Evolutionary conservation across 2,888 invertebrate genomes (phyloP).

Genomic region (Beris morrisii): DNA sequence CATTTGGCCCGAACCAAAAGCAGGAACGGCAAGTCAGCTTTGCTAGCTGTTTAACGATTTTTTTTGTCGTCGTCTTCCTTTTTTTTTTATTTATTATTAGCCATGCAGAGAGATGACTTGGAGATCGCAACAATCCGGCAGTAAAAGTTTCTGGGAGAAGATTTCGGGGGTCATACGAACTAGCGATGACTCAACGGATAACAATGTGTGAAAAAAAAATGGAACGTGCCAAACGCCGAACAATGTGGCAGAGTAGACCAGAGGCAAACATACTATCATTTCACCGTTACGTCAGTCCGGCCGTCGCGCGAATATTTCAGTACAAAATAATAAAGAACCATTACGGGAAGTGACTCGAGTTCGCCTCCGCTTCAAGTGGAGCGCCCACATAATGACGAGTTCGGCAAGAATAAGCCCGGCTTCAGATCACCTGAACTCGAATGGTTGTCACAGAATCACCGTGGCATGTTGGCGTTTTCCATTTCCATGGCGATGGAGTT

Average conservation of each 20-base stretch:
- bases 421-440: not conserved
- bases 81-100: conserved; percentile 21
- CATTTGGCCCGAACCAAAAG: no score
- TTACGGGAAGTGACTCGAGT: conserved; percentile 1
- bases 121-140: conserved; percentile 10
- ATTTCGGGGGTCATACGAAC: conserved; percentile 13
- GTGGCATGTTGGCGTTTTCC: conserved; percentile 21
- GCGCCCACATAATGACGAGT: conserved; percentile 11
- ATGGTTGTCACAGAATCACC: conserved; percentile 11
- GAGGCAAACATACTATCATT: not conserved
- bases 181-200: conserved; percentile 20
- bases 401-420: no score
- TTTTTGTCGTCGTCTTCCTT: no score
- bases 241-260: no score
- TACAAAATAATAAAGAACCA: conserved; percentile 7
- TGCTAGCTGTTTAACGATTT: no score
- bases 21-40: no score
- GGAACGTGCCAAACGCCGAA: conserved; percentile 6
- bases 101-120: conserved; percentile 25
- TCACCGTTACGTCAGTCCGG: conserved; percentile 1
- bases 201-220: not conserved
- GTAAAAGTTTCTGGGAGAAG: not conserved
- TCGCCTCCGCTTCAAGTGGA: conserved; percentile 2
- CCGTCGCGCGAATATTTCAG: no score
- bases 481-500: no score